A percentile compares a stretch with the other conserved stretches of the same genome.
phyloP scores from a whole-genome alignment of 2,888 invertebrate genomes.

The Drosophila ustulata region DNA sequence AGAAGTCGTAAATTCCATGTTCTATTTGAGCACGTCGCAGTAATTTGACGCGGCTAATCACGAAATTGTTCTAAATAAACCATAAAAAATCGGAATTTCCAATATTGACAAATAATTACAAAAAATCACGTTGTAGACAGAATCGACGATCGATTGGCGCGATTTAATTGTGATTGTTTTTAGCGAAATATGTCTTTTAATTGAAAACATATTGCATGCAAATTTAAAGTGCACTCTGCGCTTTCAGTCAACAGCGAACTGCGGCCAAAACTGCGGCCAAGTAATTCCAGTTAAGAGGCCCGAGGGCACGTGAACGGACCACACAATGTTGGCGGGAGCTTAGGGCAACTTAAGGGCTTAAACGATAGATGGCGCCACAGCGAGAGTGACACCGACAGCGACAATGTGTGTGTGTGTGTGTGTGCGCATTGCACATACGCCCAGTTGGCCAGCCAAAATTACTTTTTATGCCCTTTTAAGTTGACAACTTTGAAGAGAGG shows the following conservation, averaged over 20 bases:
- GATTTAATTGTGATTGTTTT: conserved; percentile 12
- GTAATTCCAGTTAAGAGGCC: conserved; percentile 42
- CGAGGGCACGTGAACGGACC: conserved; percentile 4
- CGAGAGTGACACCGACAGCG: conserved; percentile 8
- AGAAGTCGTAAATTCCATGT: conserved; percentile 12
- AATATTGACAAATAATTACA: neutral
- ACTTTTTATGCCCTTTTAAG: conserved; percentile 64
- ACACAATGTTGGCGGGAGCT: conserved; percentile 19
- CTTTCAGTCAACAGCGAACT: neutral
- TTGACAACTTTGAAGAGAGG: conserved; percentile 17
- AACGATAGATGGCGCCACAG: conserved; percentile 39
- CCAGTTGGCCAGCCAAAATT: conserved; percentile 54
- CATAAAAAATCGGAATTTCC: conserved; percentile 2
- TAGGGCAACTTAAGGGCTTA: conserved; percentile 33
- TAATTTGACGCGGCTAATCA: conserved; percentile 13
- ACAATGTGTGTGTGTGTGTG: conserved; percentile 2
- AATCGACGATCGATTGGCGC: conserved; percentile 1
- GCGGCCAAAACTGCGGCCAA: conserved; percentile 1
- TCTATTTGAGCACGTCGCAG: conserved; percentile 38
- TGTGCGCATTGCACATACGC: conserved; percentile 54
- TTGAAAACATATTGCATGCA: conserved; percentile 14
- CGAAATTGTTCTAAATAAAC: conserved; percentile 23
- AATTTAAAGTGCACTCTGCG: conserved; percentile 1
- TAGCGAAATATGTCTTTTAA: conserved; percentile 10
- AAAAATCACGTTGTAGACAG: conserved; percentile 37